These are phyloP conservation scores for Triplophysa rosa DNA, from an alignment of 2,113 vertebrate genomes.

Conservation along the genomic window DNA sequence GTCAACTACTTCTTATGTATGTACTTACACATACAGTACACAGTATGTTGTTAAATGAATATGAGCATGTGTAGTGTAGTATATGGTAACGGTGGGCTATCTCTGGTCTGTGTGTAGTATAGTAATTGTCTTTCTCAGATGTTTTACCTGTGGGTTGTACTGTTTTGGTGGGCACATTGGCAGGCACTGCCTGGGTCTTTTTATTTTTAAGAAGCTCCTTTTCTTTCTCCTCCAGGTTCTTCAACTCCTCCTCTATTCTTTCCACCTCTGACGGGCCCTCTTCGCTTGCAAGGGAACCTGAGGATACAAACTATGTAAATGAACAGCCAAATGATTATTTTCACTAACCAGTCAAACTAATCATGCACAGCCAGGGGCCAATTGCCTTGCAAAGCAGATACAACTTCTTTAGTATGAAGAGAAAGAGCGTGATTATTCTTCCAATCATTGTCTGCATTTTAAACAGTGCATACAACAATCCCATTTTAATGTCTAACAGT, in stretches of 20 bases:
- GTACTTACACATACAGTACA: too few species aligned
- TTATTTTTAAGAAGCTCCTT: slow-evolving; percentile 51
- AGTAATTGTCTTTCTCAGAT: neutral
- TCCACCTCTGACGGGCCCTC: slow-evolving; percentile 38
- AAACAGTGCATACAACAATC: neutral
- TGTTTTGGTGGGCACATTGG: neutral
- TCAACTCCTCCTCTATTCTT: slow-evolving; percentile 1
- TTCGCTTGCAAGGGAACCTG: neutral
- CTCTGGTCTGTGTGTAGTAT: neutral
- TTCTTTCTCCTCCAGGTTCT: slow-evolving; percentile 57
- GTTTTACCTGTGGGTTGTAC: neutral
- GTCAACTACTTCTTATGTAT: too few species aligned
- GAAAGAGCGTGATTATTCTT: neutral
- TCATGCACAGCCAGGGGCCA: neutral
- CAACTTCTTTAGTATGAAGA: neutral
- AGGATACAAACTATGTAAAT: neutral
- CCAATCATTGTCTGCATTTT: slow-evolving; percentile 4
- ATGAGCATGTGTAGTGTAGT: too few species aligned
- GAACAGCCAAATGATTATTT: slow-evolving; percentile 18
- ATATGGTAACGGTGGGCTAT: too few species aligned
- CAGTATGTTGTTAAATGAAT: too few species aligned
- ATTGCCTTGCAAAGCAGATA: neutral
- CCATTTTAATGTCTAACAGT: neutral
- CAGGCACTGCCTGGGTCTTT: neutral
- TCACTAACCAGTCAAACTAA: slow-evolving; percentile 31